Conservation (phyloP, 2,888 invertebrate species). For the Megaustenia siamemsis region DNA sequence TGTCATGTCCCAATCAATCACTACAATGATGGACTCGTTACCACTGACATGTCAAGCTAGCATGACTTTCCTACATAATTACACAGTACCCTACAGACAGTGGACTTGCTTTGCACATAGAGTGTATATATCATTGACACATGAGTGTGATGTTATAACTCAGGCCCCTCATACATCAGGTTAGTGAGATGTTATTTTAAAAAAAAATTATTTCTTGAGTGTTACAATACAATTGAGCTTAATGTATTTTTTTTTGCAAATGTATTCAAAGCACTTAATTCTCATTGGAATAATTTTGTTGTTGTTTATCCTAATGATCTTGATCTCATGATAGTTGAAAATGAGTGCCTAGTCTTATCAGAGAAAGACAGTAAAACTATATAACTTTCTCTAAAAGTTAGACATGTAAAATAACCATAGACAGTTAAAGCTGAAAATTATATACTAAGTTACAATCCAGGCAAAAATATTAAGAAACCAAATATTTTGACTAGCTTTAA, state of each 20-base stretch:
- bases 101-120: slow-evolving; percentile 6
- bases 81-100: background rate
- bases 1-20: background rate
- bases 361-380: too few relatives aligned
- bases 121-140: slow-evolving; percentile 15
- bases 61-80: background rate
- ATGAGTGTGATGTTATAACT: slow-evolving; percentile 7
- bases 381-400: too few relatives aligned
- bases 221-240: too few relatives aligned
- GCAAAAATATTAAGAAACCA: too few relatives aligned
- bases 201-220: too few relatives aligned
- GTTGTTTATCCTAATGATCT: background rate
- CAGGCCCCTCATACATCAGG: background rate
- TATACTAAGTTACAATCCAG: too few relatives aligned
- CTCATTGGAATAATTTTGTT: background rate
- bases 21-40: slow-evolving; percentile 18
- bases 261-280: background rate
- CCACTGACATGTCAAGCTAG: background rate
- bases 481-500: too few relatives aligned
- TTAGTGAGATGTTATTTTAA: background rate
- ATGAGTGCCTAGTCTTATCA: too few relatives aligned
- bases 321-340: too few relatives aligned
- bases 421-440: too few relatives aligned
- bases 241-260: too few relatives aligned
- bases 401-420: too few relatives aligned